A percentile compares a stretch with the other conserved stretches of the same genome.
Conservation (phyloP, 2,113 vertebrate genomes). For the Lasiurus cinereus region DNA sequence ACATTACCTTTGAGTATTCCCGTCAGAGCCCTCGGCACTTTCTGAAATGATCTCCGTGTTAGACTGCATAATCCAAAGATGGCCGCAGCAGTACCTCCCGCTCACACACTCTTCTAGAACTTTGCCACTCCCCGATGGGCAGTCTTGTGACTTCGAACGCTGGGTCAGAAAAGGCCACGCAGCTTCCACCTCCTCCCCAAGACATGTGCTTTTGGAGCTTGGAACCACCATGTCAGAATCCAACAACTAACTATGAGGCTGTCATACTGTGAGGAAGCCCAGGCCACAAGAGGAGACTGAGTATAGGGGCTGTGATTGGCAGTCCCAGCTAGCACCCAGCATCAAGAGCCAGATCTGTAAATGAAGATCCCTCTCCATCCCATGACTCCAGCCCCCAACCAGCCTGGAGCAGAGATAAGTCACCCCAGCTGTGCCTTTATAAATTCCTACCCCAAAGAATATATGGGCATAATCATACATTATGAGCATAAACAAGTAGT, state of each 20-base stretch:
- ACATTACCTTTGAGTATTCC: not conserved
- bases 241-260: not conserved
- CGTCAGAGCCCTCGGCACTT: not conserved
- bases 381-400: not conserved
- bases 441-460: not conserved
- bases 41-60: not conserved
- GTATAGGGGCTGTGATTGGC: not conserved
- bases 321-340: not conserved
- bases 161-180: conserved; percentile 2
- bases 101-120: not conserved
- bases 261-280: not conserved
- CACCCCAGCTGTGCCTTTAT: not conserved
- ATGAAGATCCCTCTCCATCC: not conserved
- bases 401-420: not conserved
- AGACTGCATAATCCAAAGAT: not conserved
- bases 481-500: not conserved
- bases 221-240: not conserved
- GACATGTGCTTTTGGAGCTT: not conserved
- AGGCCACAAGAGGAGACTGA: not conserved
- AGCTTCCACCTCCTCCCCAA: not conserved
- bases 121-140: too few relatives aligned
- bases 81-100: not conserved
- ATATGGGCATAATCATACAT: not conserved
- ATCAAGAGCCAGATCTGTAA: not conserved
- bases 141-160: not conserved